These are phyloP conservation scores for Zapornia atra DNA, from an alignment of 2,113 vertebrate species.

Conservation along the genomic window DNA sequence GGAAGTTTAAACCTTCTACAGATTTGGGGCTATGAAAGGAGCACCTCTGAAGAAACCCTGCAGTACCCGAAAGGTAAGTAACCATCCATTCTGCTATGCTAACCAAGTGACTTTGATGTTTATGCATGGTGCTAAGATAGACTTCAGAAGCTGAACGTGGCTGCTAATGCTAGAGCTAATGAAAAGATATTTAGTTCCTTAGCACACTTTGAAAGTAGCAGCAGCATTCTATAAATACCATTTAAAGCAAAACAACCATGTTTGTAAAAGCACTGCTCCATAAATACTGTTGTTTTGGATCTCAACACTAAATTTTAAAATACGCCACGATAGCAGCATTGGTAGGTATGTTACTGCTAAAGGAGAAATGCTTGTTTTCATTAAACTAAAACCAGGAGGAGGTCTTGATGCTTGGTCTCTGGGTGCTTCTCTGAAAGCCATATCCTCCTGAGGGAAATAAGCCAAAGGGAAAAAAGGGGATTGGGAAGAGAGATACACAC, in stretches of 20 bases:
- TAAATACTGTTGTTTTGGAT: not conserved
- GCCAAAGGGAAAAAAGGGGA: not conserved
- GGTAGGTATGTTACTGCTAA: not conserved
- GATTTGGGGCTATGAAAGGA: slow-evolving; percentile 21
- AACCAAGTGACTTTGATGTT: not conserved
- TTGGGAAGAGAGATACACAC: not conserved
- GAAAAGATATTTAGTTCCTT: not conserved
- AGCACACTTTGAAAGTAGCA: not conserved
- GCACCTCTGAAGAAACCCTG: slow-evolving; percentile 5
- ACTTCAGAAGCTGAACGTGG: not conserved
- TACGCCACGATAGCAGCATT: not conserved
- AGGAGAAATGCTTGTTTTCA: not conserved
- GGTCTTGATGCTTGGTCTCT: not conserved
- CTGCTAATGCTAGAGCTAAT: not conserved
- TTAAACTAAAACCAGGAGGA: not conserved
- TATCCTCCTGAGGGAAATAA: not conserved
- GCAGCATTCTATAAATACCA: not conserved
- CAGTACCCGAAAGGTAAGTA: slow-evolving; percentile 61
- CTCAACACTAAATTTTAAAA: not conserved
- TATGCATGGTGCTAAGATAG: not conserved
- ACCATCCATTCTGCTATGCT: not conserved
- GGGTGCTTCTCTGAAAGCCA: not conserved
- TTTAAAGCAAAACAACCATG: not conserved
- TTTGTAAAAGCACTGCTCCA: not conserved
- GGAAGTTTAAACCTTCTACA: slow-evolving; percentile 33